phyloP scores from a whole-genome alignment of 1,140 invertebrate species.

The Lepidotrigona ventralis region DNA sequence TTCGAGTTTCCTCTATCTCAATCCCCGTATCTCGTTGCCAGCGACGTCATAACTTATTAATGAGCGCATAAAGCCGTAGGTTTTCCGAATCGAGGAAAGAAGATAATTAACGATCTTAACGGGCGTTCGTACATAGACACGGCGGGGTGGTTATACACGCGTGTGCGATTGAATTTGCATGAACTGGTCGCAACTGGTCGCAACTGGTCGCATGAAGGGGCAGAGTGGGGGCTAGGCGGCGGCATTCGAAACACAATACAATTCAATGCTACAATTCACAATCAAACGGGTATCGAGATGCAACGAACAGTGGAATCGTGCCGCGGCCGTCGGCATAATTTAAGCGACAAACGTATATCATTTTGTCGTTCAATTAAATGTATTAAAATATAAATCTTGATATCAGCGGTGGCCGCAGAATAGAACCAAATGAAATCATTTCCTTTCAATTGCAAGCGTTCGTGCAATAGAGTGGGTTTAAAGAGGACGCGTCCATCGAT shows the following conservation, averaged over 20 bases:
- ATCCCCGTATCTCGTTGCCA: slow-evolving; percentile 18
- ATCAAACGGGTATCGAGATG: slow-evolving; percentile 46
- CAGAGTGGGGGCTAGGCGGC: neutral
- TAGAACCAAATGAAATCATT: slow-evolving; percentile 60
- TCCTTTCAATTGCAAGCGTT: slow-evolving; percentile 63
- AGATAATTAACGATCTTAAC: slow-evolving; percentile 29
- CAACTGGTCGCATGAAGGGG: too few relatives aligned
- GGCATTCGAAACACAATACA: slow-evolving; percentile 5
- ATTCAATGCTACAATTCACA: slow-evolving; percentile 34
- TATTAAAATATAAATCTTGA: slow-evolving; percentile 56
- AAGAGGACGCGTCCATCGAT: slow-evolving; percentile 61
- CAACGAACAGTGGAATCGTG: slow-evolving; percentile 36
- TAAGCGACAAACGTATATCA: slow-evolving; percentile 44
- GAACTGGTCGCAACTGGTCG: neutral
- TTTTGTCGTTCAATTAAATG: slow-evolving; percentile 53
- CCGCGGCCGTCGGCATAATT: slow-evolving; percentile 32
- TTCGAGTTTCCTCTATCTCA: slow-evolving; percentile 2
- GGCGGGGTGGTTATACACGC: too few relatives aligned
- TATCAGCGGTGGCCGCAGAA: slow-evolving; percentile 41
- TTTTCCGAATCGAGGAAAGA: slow-evolving; percentile 33
- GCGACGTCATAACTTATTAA: slow-evolving; percentile 41
- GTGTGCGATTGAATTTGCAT: neutral
- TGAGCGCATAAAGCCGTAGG: slow-evolving; percentile 35
- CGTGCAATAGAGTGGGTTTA: slow-evolving; percentile 58
- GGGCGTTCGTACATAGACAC: neutral